phyloP scores from a whole-genome alignment of 2,888 invertebrate genomes.

The Ectobius pallidus region DNA sequence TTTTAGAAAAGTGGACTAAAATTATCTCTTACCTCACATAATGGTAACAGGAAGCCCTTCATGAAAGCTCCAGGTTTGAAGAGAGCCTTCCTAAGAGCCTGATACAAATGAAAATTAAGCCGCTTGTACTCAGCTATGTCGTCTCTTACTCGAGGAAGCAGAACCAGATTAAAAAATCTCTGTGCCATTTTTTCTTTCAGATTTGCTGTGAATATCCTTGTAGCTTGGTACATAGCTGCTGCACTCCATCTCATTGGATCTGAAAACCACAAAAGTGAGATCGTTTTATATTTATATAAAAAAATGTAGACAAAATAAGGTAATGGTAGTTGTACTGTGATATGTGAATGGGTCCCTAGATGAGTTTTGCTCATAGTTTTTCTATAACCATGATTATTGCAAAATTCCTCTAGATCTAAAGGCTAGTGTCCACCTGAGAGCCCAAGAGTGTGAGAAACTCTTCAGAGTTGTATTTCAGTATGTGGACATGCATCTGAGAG shows the following conservation, averaged over 20 bases:
- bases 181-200: constrained; percentile 96
- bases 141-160: constrained; percentile 91
- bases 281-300: no score
- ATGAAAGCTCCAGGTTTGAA: constrained; percentile 98
- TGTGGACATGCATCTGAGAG: no score
- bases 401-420: no score
- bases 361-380: no score
- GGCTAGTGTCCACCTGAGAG: no score
- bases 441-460: no score
- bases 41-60: constrained; percentile 78
- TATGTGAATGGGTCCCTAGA: no score
- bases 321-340: no score
- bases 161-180: constrained; percentile 89
- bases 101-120: constrained; percentile 95
- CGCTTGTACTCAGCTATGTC: constrained; percentile 95
- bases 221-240: constrained; percentile 96
- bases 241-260: constrained; percentile 97
- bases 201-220: constrained; percentile 96
- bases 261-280: constrained; percentile 49
- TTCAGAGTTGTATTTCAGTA: no score
- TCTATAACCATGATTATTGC: no score
- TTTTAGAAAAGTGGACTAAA: no score
- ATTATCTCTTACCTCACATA: constrained; percentile 66
- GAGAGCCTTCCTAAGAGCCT: constrained; percentile 88
- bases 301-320: no score